Percentiles rank a stretch among this genome's conserved stretches.
phyloP scores from a whole-genome alignment of 2,113 vertebrate genomes.

The Emydura subglobosa region DNA sequence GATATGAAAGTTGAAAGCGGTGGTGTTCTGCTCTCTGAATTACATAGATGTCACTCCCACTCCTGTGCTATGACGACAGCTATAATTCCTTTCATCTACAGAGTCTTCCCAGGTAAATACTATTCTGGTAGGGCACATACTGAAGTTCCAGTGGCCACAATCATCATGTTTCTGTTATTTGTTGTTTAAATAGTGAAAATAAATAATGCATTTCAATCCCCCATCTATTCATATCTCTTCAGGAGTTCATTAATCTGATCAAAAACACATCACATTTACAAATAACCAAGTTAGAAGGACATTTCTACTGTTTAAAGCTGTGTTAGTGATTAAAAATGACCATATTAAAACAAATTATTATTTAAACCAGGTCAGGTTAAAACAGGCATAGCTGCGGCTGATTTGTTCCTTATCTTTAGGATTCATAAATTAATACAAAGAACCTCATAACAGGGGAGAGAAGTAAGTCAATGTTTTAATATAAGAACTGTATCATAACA shows the following conservation, averaged over 20 bases:
- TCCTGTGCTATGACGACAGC: background rate
- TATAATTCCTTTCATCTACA: background rate
- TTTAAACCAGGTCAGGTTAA: background rate
- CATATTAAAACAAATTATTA: background rate
- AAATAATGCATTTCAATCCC: background rate
- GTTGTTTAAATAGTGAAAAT: background rate
- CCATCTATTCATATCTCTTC: background rate
- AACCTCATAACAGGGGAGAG: background rate
- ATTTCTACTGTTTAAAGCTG: background rate
- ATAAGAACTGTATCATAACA: background rate
- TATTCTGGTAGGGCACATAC: background rate
- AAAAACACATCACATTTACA: background rate
- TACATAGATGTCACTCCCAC: background rate
- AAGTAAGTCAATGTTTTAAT: background rate
- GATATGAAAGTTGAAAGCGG: background rate
- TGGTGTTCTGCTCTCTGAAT: background rate
- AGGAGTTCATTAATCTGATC: background rate
- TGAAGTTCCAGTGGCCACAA: background rate
- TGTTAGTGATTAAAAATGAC: background rate
- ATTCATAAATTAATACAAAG: background rate
- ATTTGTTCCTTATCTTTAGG: background rate
- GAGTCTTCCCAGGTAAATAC: background rate
- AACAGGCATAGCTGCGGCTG: background rate
- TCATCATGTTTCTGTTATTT: background rate
- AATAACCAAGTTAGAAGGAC: background rate